phyloP scores from a whole-genome alignment of 2,888 invertebrate species.

The Spialia ferax region DNA sequence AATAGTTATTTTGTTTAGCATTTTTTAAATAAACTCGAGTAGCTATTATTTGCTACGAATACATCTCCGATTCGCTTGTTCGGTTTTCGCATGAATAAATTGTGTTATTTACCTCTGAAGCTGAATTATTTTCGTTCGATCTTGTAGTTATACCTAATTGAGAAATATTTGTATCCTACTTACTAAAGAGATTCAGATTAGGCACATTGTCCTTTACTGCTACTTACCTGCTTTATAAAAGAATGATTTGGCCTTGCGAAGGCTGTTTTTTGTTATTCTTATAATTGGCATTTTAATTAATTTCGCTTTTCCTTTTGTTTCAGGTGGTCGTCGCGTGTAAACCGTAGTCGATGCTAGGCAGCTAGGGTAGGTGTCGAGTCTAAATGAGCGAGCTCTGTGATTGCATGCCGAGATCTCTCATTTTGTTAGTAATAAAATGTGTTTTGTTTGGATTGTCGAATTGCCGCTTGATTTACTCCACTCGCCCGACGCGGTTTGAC shows the following conservation, averaged over 20 bases:
- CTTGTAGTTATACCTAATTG: not conserved
- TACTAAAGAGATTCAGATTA: not conserved
- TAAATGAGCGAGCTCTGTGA: constrained; percentile 63
- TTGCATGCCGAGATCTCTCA: constrained; percentile 44
- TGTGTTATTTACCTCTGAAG: constrained; percentile 19
- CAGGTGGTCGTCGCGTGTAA: constrained; percentile 82
- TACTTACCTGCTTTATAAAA: constrained; percentile 18
- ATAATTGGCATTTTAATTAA: constrained; percentile 84
- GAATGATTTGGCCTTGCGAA: constrained; percentile 30
- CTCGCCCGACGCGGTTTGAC: constrained; percentile 62
- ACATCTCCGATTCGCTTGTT: constrained; percentile 32
- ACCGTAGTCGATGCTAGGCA: constrained; percentile 72
- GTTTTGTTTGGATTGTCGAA: constrained; percentile 51
- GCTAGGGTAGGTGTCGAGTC: constrained; percentile 74
- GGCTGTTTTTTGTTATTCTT: constrained; percentile 60
- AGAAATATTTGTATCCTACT: not conserved
- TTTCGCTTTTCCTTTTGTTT: constrained; percentile 87
- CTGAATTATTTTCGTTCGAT: constrained; percentile 1
- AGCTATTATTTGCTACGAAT: constrained; percentile 34
- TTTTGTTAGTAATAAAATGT: constrained; percentile 47
- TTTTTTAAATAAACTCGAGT: constrained; percentile 46
- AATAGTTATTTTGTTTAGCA: constrained; percentile 81
- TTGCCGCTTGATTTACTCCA: constrained; percentile 56
- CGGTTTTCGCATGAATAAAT: constrained; percentile 29
- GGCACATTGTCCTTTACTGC: constrained; percentile 10